phyloP scores from a whole-genome alignment of 2,113 vertebrate species.

The Lathamus discolor region DNA sequence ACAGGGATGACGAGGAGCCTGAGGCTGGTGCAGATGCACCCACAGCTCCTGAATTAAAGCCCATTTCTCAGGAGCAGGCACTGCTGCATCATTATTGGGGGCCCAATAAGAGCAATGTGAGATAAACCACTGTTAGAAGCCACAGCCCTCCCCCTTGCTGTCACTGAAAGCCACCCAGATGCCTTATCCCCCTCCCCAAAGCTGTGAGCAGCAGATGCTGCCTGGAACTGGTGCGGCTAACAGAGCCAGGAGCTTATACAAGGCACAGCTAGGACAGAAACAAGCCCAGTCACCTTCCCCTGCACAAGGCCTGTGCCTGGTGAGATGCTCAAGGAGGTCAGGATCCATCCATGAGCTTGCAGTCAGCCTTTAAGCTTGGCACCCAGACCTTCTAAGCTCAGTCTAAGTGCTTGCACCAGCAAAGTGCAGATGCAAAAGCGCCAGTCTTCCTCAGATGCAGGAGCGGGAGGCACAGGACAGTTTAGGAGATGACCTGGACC shows the following conservation, averaged over 20 bases:
- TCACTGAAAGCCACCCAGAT: neutral
- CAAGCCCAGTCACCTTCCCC: neutral
- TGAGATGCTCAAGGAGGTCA: neutral
- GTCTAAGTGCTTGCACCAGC: neutral
- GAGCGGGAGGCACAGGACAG: neutral
- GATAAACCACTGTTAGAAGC: neutral
- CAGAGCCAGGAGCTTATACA: neutral
- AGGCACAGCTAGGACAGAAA: neutral
- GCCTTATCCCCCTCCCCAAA: neutral
- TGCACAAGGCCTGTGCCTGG: neutral
- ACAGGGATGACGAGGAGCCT: neutral
- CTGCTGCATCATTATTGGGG: fast-evolving
- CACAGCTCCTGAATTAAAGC: neutral
- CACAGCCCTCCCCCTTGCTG: neutral
- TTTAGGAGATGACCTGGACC: fast-evolving
- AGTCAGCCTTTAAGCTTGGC: neutral
- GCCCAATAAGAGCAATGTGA: neutral
- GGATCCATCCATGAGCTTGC: neutral
- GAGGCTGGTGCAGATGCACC: neutral
- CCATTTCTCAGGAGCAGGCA: neutral
- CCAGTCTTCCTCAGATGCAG: neutral
- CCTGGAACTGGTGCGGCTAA: neutral
- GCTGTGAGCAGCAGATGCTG: neutral
- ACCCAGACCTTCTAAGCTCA: neutral
- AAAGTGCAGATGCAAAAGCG: neutral